These are phyloP conservation scores for Leptinotarsa defecta DNA, from an alignment of 1,140 invertebrate species.

Conservation along the genomic window DNA sequence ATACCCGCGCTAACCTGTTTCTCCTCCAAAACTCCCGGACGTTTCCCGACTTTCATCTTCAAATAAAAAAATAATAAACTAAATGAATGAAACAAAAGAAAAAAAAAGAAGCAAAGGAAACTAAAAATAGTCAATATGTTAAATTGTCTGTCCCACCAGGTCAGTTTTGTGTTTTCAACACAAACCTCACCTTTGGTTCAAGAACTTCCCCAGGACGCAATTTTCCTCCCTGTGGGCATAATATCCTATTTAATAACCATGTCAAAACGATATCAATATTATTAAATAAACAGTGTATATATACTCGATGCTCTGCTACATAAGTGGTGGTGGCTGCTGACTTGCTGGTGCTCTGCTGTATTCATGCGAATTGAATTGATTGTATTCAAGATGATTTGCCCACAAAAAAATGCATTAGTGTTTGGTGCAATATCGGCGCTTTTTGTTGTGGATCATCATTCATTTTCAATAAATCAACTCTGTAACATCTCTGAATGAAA, in stretches of 20 bases:
- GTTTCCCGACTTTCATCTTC: constrained; percentile 57
- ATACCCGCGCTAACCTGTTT: constrained; percentile 59
- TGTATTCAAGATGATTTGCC: background rate
- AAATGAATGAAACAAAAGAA: constrained; percentile 41
- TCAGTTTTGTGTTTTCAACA: constrained; percentile 68
- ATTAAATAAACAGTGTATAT: constrained; percentile 14
- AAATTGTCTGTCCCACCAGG: constrained; percentile 50
- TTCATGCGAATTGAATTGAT: constrained; percentile 12
- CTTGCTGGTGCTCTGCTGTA: constrained; percentile 34
- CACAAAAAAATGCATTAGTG: constrained; percentile 25
- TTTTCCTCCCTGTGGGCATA: constrained; percentile 59
- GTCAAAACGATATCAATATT: constrained; percentile 12
- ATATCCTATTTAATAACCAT: constrained; percentile 33
- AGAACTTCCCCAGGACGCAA: constrained; percentile 79
- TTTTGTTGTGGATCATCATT: constrained; percentile 16
- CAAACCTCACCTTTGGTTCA: constrained; percentile 78
- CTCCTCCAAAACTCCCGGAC: constrained; percentile 60
- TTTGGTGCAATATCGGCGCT: constrained; percentile 15
- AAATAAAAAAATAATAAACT: constrained; percentile 45
- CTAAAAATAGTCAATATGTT: constrained; percentile 35
- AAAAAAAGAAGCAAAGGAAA: constrained; percentile 50
- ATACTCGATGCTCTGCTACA: constrained; percentile 36
- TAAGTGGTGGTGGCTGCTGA: constrained; percentile 32
- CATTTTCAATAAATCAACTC: constrained; percentile 5
- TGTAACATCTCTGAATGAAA: constrained; percentile 4